phyloP scores from a whole-genome alignment of 2,797 vertebrate genomes.

The Tauraco hartlaubi region DNA sequence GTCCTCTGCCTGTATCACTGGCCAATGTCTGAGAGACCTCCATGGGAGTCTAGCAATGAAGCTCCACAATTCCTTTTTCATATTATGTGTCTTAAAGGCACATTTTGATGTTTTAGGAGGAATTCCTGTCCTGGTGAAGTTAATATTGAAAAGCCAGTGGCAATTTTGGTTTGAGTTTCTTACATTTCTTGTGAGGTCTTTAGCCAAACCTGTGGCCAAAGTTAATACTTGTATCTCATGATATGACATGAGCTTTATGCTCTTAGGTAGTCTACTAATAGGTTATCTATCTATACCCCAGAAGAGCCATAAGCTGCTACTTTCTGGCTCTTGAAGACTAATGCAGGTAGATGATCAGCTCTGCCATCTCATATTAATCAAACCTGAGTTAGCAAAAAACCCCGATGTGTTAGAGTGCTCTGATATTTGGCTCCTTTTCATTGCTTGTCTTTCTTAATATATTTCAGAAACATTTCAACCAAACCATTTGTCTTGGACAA shows the following conservation, averaged over 20 bases:
- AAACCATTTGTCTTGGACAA: background rate
- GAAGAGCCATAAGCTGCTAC: background rate
- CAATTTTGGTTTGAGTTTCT: background rate
- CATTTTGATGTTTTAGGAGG: background rate
- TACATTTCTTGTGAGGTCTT: background rate
- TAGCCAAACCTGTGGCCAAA: background rate
- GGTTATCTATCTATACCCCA: background rate
- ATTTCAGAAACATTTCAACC: background rate
- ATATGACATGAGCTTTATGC: background rate
- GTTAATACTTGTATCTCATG: background rate
- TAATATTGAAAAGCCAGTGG: background rate
- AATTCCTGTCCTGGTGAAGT: background rate
- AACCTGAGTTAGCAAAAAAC: background rate
- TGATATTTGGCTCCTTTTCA: background rate
- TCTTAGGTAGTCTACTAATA: background rate
- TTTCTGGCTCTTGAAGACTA: background rate
- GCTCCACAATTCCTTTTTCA: background rate
- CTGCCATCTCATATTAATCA: background rate
- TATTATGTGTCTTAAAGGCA: background rate
- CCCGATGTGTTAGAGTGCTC: background rate
- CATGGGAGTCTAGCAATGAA: background rate
- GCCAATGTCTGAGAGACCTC: background rate
- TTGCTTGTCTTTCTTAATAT: background rate
- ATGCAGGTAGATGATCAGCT: background rate
- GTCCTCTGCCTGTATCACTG: background rate